Evolutionary conservation across 2,797 vertebrate genomes (phyloP), one percentile per base, ranked within the genome.

Genomic region (Chelon labrosus): DNA sequence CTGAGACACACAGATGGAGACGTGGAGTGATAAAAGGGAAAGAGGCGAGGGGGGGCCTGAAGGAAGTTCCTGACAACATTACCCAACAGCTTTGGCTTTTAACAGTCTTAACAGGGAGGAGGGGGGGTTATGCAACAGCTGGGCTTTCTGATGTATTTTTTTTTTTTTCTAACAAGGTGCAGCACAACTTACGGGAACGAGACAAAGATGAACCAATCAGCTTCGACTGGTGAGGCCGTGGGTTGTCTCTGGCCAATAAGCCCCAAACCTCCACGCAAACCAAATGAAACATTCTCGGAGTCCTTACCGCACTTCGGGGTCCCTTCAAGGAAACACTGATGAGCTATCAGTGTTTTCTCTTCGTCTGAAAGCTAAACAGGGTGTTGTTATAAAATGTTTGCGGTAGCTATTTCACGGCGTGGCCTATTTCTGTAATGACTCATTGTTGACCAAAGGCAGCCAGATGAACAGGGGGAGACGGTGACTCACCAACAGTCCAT

Each of bases 401-500:
- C 16, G 38, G 66, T 65, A 16, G 62, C 54, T 53, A 1, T 67
- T 70, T 52, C 60, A 59, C 37, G n/a, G 65, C 57, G 53, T 64
- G 79, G 67, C 38, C 80, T 63, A 37, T 67, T 84, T 84, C 71
- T 53, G 38, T 22, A 35, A 74, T 89, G 87, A 91, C 65, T 92
- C 87, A 91, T 22, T 57, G 60, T 50, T 69, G 57, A 79, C 71
- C 71, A 20, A 42, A 84, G n/a, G 52, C 46, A 58, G 70, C 69
- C 81, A 88, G 85, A 84, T 85, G 35, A 76, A 9, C 13, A 8
- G 47, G 22, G 12, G 47, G 56, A 20, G 57, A 10, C 53, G 16
- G 64, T 86, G 85, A 75, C 62, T 89, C 88, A 85, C 61, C 13
- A 37, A 73, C 72, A 57, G 65, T 59, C 66, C 72, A 89, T 91